These are phyloP conservation scores for Phragmatobia fuliginosa DNA, from an alignment of 2,888 invertebrate genomes.

Conservation along the genomic window DNA sequence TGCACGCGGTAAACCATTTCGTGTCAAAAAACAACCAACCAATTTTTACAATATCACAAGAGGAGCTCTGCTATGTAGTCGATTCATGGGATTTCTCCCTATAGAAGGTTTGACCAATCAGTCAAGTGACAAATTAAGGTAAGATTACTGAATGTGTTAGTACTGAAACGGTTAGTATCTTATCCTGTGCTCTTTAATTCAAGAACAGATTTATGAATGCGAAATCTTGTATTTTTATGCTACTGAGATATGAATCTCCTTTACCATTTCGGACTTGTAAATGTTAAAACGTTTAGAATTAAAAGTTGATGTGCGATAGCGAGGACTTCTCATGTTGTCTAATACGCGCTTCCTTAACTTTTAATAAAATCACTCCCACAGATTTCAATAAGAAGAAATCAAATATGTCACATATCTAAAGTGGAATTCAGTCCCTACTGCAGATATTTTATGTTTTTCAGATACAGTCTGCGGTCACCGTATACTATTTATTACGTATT, in stretches of 20 bases:
- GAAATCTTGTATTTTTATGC: too few relatives aligned
- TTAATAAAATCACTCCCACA: too few relatives aligned
- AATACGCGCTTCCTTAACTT: too few relatives aligned
- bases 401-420: not conserved
- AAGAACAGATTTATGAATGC: too few relatives aligned
- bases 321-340: too few relatives aligned
- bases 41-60: conserved; percentile 58
- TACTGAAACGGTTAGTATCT: too few relatives aligned
- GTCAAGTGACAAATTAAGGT: conserved; percentile 54
- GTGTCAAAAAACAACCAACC: conserved; percentile 15
- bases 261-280: too few relatives aligned
- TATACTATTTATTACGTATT: conserved; percentile 58
- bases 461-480: conserved; percentile 57
- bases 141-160: conserved; percentile 13
- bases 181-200: too few relatives aligned
- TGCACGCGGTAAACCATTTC: not conserved
- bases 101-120: conserved; percentile 52
- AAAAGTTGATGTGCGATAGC: too few relatives aligned
- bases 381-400: too few relatives aligned
- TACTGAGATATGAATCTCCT: too few relatives aligned
- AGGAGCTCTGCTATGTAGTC: conserved; percentile 53
- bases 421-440: not conserved
- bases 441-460: conserved; percentile 39
- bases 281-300: too few relatives aligned
- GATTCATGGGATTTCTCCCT: conserved; percentile 62